A percentile compares a stretch with the other conserved stretches of the same genome.
Evolutionary conservation across 2,797 vertebrate genomes (phyloP).

Genomic region (Choloepus didactylus): DNA sequence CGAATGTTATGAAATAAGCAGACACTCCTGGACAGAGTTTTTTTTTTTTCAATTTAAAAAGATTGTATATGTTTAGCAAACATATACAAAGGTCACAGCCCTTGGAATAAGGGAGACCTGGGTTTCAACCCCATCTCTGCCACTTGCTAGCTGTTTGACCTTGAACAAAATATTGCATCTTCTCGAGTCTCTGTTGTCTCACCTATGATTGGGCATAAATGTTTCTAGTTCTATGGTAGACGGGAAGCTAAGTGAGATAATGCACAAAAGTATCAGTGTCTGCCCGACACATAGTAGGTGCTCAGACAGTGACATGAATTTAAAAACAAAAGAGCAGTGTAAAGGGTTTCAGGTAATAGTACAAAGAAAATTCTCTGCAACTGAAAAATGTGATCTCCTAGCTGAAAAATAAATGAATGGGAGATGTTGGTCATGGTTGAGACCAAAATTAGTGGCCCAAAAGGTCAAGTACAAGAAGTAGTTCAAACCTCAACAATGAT

Average conservation of each 20-base stretch:
- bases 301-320: background rate
- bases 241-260: background rate
- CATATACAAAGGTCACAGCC: background rate
- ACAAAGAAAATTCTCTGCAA: background rate
- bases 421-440: background rate
- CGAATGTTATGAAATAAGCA: background rate
- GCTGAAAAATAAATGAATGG: background rate
- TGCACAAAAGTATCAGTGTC: background rate
- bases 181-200: background rate
- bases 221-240: background rate
- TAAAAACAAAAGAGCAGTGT: background rate
- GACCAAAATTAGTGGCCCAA: background rate
- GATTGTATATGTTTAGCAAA: background rate
- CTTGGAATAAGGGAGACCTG: background rate
- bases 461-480: background rate
- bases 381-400: background rate
- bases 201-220: background rate
- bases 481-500: background rate
- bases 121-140: background rate
- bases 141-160: background rate
- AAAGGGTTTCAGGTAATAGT: background rate
- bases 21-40: background rate
- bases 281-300: background rate
- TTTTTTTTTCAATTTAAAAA: background rate
- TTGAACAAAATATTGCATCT: background rate